Percentiles rank a stretch among this genome's conserved stretches.
phyloP scores from a whole-genome alignment of 2,797 vertebrate species.

The Sebastes iracundus region DNA sequence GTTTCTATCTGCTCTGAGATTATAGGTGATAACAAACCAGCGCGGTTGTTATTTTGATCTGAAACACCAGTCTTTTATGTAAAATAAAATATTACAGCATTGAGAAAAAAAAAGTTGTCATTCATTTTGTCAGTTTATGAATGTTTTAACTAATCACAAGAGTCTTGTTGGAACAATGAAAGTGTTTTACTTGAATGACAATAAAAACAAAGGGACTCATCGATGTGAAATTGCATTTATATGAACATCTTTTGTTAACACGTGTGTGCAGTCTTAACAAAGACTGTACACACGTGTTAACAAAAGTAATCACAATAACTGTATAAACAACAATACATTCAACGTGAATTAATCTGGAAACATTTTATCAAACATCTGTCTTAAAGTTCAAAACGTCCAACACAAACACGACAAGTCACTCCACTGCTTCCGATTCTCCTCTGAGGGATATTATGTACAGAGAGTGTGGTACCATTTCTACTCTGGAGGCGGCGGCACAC shows the following conservation, averaged over 20 bases:
- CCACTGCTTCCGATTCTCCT: not conserved
- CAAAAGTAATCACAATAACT: not conserved
- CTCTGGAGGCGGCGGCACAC: not conserved
- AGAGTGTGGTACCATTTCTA: not conserved
- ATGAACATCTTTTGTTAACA: not conserved
- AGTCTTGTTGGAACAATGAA: not conserved
- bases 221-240: not conserved
- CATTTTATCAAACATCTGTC: not conserved
- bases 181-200: not conserved
- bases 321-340: no score
- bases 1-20: not conserved
- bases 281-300: not conserved
- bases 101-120: not conserved
- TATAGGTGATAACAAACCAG: not conserved
- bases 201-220: not conserved
- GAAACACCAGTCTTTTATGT: no score
- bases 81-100: not conserved
- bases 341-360: not conserved
- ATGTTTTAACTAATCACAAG: not conserved
- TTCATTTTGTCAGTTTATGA: not conserved
- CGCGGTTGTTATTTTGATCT: no score
- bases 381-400: not conserved
- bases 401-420: not conserved
- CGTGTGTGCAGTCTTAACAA: not conserved
- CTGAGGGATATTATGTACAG: not conserved